Percentiles rank a stretch among this genome's conserved stretches.
These are phyloP conservation scores for Heptranchias perlo DNA, from an alignment of 2,113 vertebrate genomes.

Conservation along the genomic window DNA sequence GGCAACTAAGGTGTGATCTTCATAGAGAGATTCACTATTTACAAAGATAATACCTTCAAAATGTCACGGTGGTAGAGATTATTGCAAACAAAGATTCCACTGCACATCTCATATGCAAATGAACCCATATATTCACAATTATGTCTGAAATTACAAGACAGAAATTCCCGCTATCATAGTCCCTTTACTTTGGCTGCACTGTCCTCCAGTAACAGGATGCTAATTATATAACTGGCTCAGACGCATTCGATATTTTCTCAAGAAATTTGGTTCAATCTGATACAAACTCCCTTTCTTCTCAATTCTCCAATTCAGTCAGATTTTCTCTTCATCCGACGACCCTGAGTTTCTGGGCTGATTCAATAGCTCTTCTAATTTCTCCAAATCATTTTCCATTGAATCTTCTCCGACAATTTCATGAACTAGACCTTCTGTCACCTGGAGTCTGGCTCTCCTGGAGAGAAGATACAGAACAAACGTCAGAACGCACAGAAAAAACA, in stretches of 20 bases:
- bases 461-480: neutral
- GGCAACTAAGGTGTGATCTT: neutral
- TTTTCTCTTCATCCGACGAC: slow-evolving; percentile 38
- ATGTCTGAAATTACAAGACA: neutral
- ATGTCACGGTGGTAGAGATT: neutral
- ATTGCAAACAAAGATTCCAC: neutral
- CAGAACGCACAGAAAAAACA: neutral
- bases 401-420: slow-evolving; percentile 47
- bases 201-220: neutral
- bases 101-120: neutral
- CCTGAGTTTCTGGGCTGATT: slow-evolving; percentile 48
- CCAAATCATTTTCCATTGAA: slow-evolving; percentile 46
- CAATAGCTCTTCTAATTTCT: slow-evolving; percentile 59
- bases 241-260: neutral
- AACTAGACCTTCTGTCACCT: slow-evolving; percentile 60
- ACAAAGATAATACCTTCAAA: neutral
- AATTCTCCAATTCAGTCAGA: slow-evolving; percentile 34
- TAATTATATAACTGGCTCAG: neutral
- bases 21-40: neutral
- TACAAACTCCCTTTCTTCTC: neutral
- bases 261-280: neutral
- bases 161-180: neutral
- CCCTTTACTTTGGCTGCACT: neutral
- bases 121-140: neutral
- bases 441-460: slow-evolving; percentile 56